Conservation (phyloP, 2,113 vertebrate species). For the human region GRCh38 chr18:61286501-61287000, state of each 20-base stretch:
- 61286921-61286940: background rate
- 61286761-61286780: background rate
- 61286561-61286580: background rate
- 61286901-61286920: background rate
- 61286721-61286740: background rate
- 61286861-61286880: constrained; percentile 3
- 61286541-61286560: constrained; percentile 36
- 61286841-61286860: background rate
- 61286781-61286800: background rate
- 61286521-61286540: constrained; percentile 15
- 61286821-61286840: background rate
- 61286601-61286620: constrained; percentile 47
- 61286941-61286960: background rate
- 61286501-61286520: constrained; percentile 22
- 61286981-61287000: too few relatives aligned
- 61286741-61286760: background rate
- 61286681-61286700: background rate
- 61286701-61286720: background rate
- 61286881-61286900: background rate
- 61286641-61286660: constrained; percentile 56
- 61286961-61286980: background rate
- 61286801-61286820: background rate
- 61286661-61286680: constrained; percentile 38
- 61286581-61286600: constrained; percentile 20
- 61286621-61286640: constrained; percentile 64